Evolutionary conservation across 2,113 vertebrate species (phyloP).

Genomic region (Neodontobutis hainanensis): DNA sequence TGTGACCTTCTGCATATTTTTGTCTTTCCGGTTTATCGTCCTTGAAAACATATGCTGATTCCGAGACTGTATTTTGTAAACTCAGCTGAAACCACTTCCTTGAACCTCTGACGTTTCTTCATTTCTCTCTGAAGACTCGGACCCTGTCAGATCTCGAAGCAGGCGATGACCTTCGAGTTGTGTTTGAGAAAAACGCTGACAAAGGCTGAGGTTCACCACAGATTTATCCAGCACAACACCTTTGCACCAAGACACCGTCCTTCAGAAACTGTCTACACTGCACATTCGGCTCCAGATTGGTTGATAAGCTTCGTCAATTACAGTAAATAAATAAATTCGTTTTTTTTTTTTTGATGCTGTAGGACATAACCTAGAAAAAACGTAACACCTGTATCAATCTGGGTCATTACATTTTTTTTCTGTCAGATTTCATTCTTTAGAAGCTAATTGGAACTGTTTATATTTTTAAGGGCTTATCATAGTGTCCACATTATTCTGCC

Average conservation of each 20-base stretch:
- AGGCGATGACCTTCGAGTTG: constrained; percentile 48
- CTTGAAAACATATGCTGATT: constrained; percentile 32
- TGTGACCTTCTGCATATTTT: not conserved
- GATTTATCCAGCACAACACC: constrained; percentile 19
- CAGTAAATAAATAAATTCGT: too few relatives aligned
- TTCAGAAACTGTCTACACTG: constrained; percentile 22
- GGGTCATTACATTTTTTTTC: too few relatives aligned
- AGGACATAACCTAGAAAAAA: too few relatives aligned
- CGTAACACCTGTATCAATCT: too few relatives aligned
- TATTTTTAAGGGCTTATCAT: too few relatives aligned
- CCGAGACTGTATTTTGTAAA: constrained; percentile 28
- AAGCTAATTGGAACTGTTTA: too few relatives aligned
- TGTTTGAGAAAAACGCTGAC: constrained; percentile 58
- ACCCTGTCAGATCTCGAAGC: constrained; percentile 51
- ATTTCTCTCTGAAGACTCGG: constrained; percentile 50
- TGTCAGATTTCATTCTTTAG: too few relatives aligned
- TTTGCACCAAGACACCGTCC: constrained; percentile 18
- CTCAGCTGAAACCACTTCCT: constrained; percentile 50
- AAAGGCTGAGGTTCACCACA: constrained; percentile 26
- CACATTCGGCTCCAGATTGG: not conserved
- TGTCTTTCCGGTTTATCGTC: constrained; percentile 8
- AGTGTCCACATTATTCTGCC: too few relatives aligned
- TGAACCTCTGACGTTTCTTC: constrained; percentile 46
- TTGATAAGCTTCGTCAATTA: not conserved
- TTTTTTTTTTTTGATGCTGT: too few relatives aligned